Percentiles rank a stretch among this genome's conserved stretches.
Evolutionary conservation across 2,797 vertebrate species (phyloP).

Genomic region (Thamnophis elegans): DNA sequence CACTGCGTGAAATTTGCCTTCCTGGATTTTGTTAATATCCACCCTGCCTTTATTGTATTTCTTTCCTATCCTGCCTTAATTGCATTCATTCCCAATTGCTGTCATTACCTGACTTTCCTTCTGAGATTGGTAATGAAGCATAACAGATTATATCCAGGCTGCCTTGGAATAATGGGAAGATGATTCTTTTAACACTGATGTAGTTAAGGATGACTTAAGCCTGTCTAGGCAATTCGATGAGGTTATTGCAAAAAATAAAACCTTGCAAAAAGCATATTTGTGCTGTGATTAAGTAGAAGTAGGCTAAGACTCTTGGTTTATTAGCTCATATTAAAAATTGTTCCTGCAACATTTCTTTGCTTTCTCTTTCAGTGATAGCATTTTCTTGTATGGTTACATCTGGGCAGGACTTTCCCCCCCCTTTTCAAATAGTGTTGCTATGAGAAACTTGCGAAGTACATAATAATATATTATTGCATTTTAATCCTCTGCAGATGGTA

Average conservation of each 20-base stretch:
- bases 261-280: neutral
- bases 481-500: constrained; percentile 52
- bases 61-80: neutral
- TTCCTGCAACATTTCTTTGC: constrained; percentile 37
- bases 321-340: constrained; percentile 33
- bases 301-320: neutral
- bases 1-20: neutral
- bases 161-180: neutral
- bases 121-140: neutral
- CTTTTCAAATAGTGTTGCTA: neutral
- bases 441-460: constrained; percentile 20
- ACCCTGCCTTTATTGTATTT: neutral
- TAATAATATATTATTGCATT: constrained; percentile 43
- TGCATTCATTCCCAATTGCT: neutral
- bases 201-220: neutral
- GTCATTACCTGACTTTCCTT: neutral
- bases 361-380: neutral
- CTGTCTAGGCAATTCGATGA: neutral
- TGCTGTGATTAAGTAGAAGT: neutral
- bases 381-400: neutral
- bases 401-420: neutral
- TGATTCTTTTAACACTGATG: neutral
- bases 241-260: neutral
- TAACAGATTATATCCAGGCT: neutral
- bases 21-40: neutral